Evolutionary conservation across 2,797 vertebrate species (phyloP).

Genomic region (Sebastes cheni): DNA sequence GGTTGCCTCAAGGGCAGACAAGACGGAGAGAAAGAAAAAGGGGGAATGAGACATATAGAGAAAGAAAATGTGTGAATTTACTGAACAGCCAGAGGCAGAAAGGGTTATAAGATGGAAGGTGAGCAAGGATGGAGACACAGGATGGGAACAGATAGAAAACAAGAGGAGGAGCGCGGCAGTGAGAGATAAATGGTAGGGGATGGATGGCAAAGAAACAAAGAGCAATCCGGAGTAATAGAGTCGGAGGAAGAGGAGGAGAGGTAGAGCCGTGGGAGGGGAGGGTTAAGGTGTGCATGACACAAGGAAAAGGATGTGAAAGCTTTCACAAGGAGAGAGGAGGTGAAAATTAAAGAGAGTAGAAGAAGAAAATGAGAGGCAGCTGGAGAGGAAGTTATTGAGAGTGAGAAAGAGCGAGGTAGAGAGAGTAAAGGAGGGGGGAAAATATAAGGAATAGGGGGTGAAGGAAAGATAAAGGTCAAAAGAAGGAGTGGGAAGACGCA

Average conservation of each 20-base stretch:
- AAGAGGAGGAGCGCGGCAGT: slow-evolving; percentile 5
- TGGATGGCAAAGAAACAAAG: slow-evolving; percentile 36
- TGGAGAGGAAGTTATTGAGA: neutral
- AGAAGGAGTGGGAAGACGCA: neutral
- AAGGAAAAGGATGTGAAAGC: neutral
- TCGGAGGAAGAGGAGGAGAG: neutral
- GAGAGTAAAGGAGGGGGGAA: neutral
- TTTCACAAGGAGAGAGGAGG: neutral
- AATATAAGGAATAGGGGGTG: neutral
- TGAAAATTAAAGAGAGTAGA: slow-evolving; percentile 4
- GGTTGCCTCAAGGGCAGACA: slow-evolving; percentile 80
- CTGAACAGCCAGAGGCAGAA: slow-evolving; percentile 56
- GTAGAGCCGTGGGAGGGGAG: neutral
- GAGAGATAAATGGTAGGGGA: slow-evolving; percentile 28
- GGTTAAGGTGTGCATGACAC: neutral
- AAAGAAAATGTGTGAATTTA: slow-evolving; percentile 61
- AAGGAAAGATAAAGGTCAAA: slow-evolving; percentile 42
- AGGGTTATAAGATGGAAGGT: slow-evolving; percentile 50
- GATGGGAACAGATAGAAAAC: slow-evolving; percentile 11
- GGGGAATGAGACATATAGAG: slow-evolving; percentile 58
- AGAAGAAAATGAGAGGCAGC: neutral
- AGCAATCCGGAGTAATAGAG: slow-evolving; percentile 7
- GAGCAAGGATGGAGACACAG: slow-evolving; percentile 54
- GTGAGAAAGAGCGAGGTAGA: neutral
- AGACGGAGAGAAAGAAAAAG: slow-evolving; percentile 53